Conservation (phyloP, 2,113 vertebrate species). For the Centropus unirufus region DNA sequence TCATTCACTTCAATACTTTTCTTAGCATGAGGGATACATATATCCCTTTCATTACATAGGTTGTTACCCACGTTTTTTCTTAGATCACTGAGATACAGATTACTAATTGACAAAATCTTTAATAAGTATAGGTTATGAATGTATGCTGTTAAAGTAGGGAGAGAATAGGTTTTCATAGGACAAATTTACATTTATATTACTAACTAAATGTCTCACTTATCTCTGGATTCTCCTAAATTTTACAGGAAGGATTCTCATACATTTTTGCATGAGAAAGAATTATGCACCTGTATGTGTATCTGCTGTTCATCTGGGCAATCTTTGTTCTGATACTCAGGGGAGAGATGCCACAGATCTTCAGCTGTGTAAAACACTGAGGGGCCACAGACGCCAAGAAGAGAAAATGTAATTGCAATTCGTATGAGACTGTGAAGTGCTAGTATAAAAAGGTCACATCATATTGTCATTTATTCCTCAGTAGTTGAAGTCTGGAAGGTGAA, state of each 20-base stretch:
- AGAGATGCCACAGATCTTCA: not conserved
- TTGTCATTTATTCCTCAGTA: not conserved
- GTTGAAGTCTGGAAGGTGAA: slow-evolving; percentile 15
- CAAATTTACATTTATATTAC: not conserved
- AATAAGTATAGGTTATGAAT: not conserved
- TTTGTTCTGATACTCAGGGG: not conserved
- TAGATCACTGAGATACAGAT: not conserved
- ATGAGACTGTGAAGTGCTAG: not conserved
- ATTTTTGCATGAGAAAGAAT: not conserved
- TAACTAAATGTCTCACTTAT: not conserved
- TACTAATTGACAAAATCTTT: not conserved
- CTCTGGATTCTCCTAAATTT: not conserved
- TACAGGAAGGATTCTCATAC: not conserved
- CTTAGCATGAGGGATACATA: not conserved
- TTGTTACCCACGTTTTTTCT: not conserved
- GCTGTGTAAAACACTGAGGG: not conserved
- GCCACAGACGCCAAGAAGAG: not conserved
- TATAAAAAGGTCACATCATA: slow-evolving; percentile 38
- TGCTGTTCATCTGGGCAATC: not conserved
- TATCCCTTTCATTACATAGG: not conserved
- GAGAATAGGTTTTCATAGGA: not conserved
- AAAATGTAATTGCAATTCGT: slow-evolving; percentile 32
- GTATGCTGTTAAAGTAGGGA: not conserved
- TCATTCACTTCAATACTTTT: not conserved
- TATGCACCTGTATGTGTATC: not conserved